Conservation (phyloP, 2,113 vertebrate genomes). For the Monarcha castaneiventris region DNA sequence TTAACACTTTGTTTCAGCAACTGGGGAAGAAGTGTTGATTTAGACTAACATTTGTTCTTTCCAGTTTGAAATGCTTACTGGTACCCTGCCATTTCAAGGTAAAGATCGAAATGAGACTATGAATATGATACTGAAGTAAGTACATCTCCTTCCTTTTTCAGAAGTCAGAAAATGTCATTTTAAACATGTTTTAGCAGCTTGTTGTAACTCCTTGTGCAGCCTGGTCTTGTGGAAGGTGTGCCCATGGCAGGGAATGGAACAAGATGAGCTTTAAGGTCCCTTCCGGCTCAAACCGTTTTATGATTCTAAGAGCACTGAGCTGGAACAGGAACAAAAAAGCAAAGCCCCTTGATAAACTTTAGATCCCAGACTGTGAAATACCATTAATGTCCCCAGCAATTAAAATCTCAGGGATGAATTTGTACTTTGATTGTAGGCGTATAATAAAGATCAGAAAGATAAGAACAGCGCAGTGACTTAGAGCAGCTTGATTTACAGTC, state of each 20-base stretch:
- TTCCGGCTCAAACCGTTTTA: not conserved
- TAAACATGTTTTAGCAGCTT: not conserved
- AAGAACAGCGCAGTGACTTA: not conserved
- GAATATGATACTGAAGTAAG: constrained; percentile 99
- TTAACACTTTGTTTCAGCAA: not conserved
- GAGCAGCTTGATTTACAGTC: not conserved
- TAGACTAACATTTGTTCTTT: constrained; percentile 57
- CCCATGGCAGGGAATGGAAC: not conserved
- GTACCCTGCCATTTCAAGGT: constrained; percentile 96
- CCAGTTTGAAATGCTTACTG: constrained; percentile 97
- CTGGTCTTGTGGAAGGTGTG: not conserved
- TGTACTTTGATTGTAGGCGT: not conserved
- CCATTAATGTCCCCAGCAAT: not conserved
- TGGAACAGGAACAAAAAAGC: not conserved
- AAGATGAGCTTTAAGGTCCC: not conserved
- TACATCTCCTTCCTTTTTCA: constrained; percentile 28
- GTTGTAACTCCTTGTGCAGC: not conserved
- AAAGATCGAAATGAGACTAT: constrained; percentile 98
- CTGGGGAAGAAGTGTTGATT: constrained; percentile 20
- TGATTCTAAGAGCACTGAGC: not conserved
- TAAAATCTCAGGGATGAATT: not conserved
- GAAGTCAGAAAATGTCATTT: not conserved
- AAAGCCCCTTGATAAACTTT: not conserved
- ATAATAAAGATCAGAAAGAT: not conserved
- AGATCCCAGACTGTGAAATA: not conserved